phyloP scores from a whole-genome alignment of 2,797 vertebrate species.

The Coluber constrictor region DNA sequence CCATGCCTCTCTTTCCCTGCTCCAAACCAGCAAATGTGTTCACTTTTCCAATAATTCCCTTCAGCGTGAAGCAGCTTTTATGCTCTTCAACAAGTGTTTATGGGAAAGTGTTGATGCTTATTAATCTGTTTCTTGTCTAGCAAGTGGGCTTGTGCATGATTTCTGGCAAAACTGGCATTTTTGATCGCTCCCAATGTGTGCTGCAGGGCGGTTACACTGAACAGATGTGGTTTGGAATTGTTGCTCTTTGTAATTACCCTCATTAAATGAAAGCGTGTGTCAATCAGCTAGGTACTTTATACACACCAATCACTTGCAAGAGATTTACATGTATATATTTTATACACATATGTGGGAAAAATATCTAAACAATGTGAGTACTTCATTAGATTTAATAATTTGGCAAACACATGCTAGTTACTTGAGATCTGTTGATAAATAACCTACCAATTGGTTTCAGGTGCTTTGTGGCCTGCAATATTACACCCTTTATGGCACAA shows the following conservation, averaged over 20 bases:
- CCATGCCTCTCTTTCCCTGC: conserved; percentile 29
- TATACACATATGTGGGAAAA: conserved; percentile 38
- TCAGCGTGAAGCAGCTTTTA: conserved; percentile 57
- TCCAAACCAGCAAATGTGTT: conserved; percentile 49
- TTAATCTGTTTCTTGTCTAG: conserved; percentile 91
- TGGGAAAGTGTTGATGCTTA: conserved; percentile 86
- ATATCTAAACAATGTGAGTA: background rate
- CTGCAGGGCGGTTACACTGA: conserved; percentile 82
- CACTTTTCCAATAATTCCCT: conserved; percentile 57
- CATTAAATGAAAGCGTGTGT: conserved; percentile 97
- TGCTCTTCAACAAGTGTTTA: conserved; percentile 81
- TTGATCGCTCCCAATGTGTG: conserved; percentile 82
- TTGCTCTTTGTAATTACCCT: conserved; percentile 98
- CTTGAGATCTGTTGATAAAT: background rate
- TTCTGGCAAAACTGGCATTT: conserved; percentile 63
- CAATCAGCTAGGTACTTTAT: conserved; percentile 90
- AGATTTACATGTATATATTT: conserved; percentile 62
- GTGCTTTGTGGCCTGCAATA: background rate
- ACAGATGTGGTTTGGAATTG: conserved; percentile 91
- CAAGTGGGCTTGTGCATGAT: conserved; percentile 62
- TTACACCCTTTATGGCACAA: background rate
- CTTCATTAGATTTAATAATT: conserved; percentile 28
- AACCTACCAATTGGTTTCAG: background rate
- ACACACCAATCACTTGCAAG: conserved; percentile 71
- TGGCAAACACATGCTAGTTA: conserved; percentile 6